Evolutionary conservation across 2,888 invertebrate genomes (phyloP).

Genomic region (Volucella inflata): DNA sequence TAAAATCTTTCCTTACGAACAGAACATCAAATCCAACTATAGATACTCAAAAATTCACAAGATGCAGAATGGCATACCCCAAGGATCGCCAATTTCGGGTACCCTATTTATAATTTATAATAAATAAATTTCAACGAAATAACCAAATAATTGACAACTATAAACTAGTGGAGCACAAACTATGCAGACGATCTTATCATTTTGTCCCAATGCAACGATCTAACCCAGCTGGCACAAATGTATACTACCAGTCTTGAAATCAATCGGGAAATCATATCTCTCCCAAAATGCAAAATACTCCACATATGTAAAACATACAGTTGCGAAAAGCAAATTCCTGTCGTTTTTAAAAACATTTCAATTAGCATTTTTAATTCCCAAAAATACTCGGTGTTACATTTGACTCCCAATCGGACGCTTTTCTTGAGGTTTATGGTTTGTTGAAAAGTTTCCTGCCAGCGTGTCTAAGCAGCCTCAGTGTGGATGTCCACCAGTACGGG

Average conservation of each 20-base stretch:
- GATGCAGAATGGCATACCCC: constrained; percentile 39
- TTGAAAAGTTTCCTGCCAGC: no score
- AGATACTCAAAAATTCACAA: no score
- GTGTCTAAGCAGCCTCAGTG: no score
- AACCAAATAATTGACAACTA: neutral
- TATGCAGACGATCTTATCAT: constrained; percentile 18
- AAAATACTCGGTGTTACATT: no score
- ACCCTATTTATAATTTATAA: constrained; percentile 22
- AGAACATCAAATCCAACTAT: constrained; percentile 33
- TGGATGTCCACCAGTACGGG: no score
- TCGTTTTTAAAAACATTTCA: no score
- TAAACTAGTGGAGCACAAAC: neutral
- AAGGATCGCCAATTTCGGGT: constrained; percentile 27
- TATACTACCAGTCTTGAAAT: neutral
- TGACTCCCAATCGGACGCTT: no score
- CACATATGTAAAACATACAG: no score
- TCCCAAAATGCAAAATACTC: constrained; percentile 3
- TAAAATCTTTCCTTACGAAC: constrained; percentile 43
- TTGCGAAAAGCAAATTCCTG: no score
- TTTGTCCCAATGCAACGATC: constrained; percentile 5
- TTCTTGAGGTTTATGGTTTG: no score
- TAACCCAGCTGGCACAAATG: neutral
- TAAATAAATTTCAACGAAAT: constrained; percentile 43
- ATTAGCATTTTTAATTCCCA: no score
- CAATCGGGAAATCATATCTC: neutral